phyloP scores from a whole-genome alignment of 2,797 vertebrate genomes.

The Poecilia gillii region DNA sequence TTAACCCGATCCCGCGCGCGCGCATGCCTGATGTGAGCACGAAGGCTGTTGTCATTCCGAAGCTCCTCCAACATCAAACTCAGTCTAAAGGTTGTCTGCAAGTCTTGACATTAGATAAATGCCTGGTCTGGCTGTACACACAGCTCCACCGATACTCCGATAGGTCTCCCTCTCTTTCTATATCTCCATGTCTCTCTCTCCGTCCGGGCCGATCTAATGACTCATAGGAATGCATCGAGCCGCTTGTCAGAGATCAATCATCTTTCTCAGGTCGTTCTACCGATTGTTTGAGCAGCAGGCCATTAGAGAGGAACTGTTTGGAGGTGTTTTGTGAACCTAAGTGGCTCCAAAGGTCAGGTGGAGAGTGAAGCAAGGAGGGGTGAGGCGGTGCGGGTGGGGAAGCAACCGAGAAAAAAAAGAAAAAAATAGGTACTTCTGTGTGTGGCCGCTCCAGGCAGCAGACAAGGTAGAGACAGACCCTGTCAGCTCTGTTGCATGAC shows the following conservation, averaged over 20 bases:
- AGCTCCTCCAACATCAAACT: slow-evolving; percentile 75
- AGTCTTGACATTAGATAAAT: slow-evolving; percentile 81
- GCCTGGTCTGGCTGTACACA: slow-evolving; percentile 75
- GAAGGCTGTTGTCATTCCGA: slow-evolving; percentile 73
- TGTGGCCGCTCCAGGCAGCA: slow-evolving; percentile 30
- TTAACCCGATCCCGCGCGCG: slow-evolving; percentile 12
- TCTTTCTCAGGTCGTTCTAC: slow-evolving; percentile 82
- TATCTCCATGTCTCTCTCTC: slow-evolving; percentile 54
- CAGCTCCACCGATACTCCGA: slow-evolving; percentile 80
- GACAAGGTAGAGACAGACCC: slow-evolving; percentile 70
- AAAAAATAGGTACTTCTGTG: slow-evolving; percentile 27
- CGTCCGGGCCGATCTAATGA: slow-evolving; percentile 82
- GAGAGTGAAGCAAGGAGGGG: slow-evolving; percentile 56
- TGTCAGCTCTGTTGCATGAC: slow-evolving; percentile 79
- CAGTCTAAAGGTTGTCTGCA: slow-evolving; percentile 81
- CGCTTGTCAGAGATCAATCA: slow-evolving; percentile 88
- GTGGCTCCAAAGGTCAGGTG: slow-evolving; percentile 84
- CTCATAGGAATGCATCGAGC: slow-evolving; percentile 83
- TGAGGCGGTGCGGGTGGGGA: background rate
- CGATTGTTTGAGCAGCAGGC: slow-evolving; percentile 85
- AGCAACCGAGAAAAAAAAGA: slow-evolving; percentile 32
- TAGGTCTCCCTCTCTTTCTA: slow-evolving; percentile 74
- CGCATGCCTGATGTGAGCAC: slow-evolving; percentile 26
- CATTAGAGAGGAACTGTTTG: slow-evolving; percentile 87
- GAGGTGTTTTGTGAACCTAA: slow-evolving; percentile 87